Base-by-base conservation (phyloP, 2,888 invertebrate genomes). In the Reticulitermes lucifugus region DNA sequence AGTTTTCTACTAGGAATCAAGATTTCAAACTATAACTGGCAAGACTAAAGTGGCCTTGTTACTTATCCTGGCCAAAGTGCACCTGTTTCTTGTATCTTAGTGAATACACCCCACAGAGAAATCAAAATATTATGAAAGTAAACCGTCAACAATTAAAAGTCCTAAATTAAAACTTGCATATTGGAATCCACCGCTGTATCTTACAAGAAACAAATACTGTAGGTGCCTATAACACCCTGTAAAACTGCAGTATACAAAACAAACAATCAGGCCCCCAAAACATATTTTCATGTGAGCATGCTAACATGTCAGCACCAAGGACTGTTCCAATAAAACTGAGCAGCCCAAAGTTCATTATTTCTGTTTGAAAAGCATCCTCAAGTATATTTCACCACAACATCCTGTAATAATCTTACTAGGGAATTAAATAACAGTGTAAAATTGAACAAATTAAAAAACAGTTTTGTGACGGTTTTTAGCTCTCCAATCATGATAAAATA, bases 401-500 rank as follows among this genome's bases (percentile, higher is more conserved):
- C 25, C 21, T 77, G 51, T 51, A 9, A 14, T 77, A n/a, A 46
- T n/a, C 3, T 77, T 77, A n/a, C n/a, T 22, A 10, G 77, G 46
- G n/a, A 77, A 77, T 77, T 73, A 77, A 75, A 75, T 25, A 29
- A 55, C 79, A 59, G 12, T 29, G 25, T 59, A 29, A 71, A 79
- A 80, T 41, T 60, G 55, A 80, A 80, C 59, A 55, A 80, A 80
- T 80, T 35, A 60, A 80, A 79, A 35, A 60, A 80, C 55, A 41
- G 60, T 80, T 80, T 80, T 80, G 80, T 25, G 60, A 80, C 80
- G 60, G 80, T 80, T 80, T 35, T 41, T 59, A 80, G 35, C 80
- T 80, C 79, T 80, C 55, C 80, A 59, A 22, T 80, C 59, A 41
- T 80, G 18, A 79, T 51, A 59, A 81, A 70, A 65, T 21, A 70